Base-by-base conservation (phyloP, 2,113 vertebrate genomes). In the Astur gentilis region DNA sequence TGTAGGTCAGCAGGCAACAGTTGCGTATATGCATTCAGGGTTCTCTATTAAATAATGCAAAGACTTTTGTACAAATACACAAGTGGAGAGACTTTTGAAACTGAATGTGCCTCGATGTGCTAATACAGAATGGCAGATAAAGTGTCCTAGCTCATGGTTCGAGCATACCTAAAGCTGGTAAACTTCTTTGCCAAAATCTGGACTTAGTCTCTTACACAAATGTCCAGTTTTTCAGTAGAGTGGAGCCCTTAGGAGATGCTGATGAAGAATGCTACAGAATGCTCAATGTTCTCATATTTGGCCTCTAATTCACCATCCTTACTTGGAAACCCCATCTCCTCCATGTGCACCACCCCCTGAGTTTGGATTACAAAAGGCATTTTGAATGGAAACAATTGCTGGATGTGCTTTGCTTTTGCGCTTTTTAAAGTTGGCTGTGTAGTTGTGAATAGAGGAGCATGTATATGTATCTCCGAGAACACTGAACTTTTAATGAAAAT, bases 331-430 rank as follows among this genome's bases (percentile, higher is more conserved):
- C 11, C 40, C 69, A 23, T 83, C 67, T 92, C 67, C 23, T 95
- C n/a, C 20, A 9, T 50, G 47, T 21, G 32, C 52, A 45, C 67
- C 32, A 2, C 44, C 75, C 60, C 36, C 49, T 23, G 26, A 29
- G 21, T 55, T 90, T 93, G 91, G 81, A 80, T 93, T 83, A 72
- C 62, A 84, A 54, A 95, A 89, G 66, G 55, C 75, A 38, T 94
- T 95, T 83, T 85, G 54, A 86, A 44, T 96, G 91, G 82, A 88
- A 96, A 96, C 87, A 85, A 88, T 94, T 97, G 71, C 93, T 96
- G 96, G 87, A 93, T 94, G 75, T 93, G 82, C 72, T 88, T 88
- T 94, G 61, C 82, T 91, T 93, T 88, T 55, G 42, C 82, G 38
- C 85, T 95, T 83, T 79, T 40, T 3, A 47, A 76, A 83, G 87